Base-by-base conservation (phyloP, 2,113 vertebrate genomes). In the Xiphophorus couchianus region DNA sequence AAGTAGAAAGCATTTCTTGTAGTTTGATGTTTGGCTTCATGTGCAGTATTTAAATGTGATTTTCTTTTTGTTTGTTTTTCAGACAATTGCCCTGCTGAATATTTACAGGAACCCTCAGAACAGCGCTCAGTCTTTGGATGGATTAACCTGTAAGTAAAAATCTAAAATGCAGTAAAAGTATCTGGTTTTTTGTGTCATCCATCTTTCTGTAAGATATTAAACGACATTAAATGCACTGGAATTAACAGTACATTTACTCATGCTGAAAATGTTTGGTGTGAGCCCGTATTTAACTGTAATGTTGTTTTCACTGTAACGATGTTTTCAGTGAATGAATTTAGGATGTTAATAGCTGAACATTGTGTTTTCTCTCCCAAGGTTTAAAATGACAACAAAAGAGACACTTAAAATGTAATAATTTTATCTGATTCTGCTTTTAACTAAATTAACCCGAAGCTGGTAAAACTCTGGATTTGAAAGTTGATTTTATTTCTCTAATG, bases 61-160 rank as follows among this genome's bases (percentile, higher is more conserved):
- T 22, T 17, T 54, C 1, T 17, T 25, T 95, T 95, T 93, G 96
- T 84, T 96, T 91, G 96, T 39, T 5, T 72, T 98, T 95, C 96
- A 99, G 98, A 99, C 98, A 70, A 98, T 99, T 95, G 97, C 97
- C 90, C 96, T 99, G 90, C 95, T 98, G 94, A 99, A 99, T 94
- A 98, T 99, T 94, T 99, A 99, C 95, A 94, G 97, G 93, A 99
- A 99, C 95, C 98, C 97, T 91, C 97, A 99, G 94, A 99, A 99
- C 96, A 97, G 96, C 93, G 97, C 97, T 88, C 98, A 99, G 95
- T 98, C 98, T 94, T 96, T 97, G 88, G 97, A 99, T 91, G 98
- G 98, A 84, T 94, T 99, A 88, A 97, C 96, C 94, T 98, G 98
- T 99, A 95, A 97, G 98, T 97, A n/a, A 65, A 5, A 25, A 58